Evolutionary conservation across 2,888 invertebrate genomes (phyloP).

Genomic region (Pseudeuparius sepicola): DNA sequence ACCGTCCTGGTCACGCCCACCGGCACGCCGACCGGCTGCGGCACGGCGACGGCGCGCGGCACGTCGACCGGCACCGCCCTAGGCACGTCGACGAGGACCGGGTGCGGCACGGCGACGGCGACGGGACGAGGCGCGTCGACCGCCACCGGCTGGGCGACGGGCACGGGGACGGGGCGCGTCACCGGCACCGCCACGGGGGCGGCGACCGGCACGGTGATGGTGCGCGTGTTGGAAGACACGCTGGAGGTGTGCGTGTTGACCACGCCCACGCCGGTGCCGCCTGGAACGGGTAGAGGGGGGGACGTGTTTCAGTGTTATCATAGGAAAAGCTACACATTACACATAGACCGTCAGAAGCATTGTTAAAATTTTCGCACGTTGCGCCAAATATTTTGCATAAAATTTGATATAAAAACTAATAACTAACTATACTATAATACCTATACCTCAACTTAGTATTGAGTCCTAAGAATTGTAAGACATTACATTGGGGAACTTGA

Average conservation of each 20-base stretch:
- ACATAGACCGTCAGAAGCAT: too few relatives aligned
- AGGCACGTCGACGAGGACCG: constrained; percentile 43
- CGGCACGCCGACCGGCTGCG: constrained; percentile 29
- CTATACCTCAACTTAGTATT: too few relatives aligned
- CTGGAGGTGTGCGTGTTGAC: constrained; percentile 28
- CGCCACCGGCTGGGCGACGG: constrained; percentile 33
- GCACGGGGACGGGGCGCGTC: constrained; percentile 34
- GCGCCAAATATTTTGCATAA: too few relatives aligned
- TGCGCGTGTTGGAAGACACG: constrained; percentile 38
- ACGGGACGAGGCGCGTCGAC: constrained; percentile 42
- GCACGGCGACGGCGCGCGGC: constrained; percentile 30
- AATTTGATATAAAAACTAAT: too few relatives aligned
- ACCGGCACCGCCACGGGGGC: constrained; percentile 39
- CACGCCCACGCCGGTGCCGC: neutral
- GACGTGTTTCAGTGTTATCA: too few relatives aligned
- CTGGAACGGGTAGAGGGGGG: too few relatives aligned
- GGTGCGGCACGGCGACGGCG: constrained; percentile 28
- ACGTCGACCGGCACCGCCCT: constrained; percentile 31
- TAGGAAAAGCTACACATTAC: too few relatives aligned
- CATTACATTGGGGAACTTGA: too few relatives aligned
- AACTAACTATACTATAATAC: too few relatives aligned
- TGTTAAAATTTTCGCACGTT: too few relatives aligned
- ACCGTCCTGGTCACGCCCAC: constrained; percentile 28
- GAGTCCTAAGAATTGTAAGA: too few relatives aligned
- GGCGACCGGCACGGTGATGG: constrained; percentile 38